Percentiles rank a stretch among this genome's conserved stretches.
These are phyloP conservation scores for Apistogramma diplotaenia DNA, from an alignment of 2,113 vertebrate genomes.

Conservation along the genomic window DNA sequence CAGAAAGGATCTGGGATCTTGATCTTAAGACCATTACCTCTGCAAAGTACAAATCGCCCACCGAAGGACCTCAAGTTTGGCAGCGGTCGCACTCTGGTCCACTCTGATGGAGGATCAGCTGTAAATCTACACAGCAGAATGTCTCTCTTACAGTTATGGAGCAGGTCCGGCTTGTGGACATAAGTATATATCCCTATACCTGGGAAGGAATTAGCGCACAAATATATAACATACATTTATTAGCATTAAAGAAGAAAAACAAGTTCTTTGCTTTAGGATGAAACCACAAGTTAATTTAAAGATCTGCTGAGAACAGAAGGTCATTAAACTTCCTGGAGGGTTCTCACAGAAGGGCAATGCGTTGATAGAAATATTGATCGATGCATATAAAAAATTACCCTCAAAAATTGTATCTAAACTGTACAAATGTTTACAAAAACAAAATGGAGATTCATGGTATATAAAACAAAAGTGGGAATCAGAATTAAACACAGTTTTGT, in stretches of 20 bases:
- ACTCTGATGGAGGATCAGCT: slow-evolving; percentile 59
- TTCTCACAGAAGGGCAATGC: too few relatives aligned
- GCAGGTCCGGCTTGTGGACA: slow-evolving; percentile 83
- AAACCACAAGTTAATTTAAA: neutral
- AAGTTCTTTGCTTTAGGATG: too few relatives aligned
- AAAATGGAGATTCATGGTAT: neutral
- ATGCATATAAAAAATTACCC: too few relatives aligned
- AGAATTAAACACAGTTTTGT: too few relatives aligned
- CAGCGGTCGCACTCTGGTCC: slow-evolving; percentile 88
- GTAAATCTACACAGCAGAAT: slow-evolving; percentile 84
- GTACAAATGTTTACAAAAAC: too few relatives aligned
- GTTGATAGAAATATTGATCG: too few relatives aligned
- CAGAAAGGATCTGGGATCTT: neutral
- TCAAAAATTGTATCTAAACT: too few relatives aligned
- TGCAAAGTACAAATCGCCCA: slow-evolving; percentile 89
- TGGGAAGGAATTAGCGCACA: slow-evolving; percentile 36
- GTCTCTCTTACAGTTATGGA: slow-evolving; percentile 87
- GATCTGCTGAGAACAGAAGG: neutral
- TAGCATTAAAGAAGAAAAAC: neutral
- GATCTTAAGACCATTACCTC: slow-evolving; percentile 72
- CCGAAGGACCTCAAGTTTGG: slow-evolving; percentile 83
- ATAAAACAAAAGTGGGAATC: too few relatives aligned
- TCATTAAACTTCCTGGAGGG: neutral
- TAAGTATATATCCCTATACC: slow-evolving; percentile 83
- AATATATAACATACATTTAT: neutral